phyloP scores from a whole-genome alignment of 2,113 vertebrate genomes.

The Perognathus longimembris region DNA sequence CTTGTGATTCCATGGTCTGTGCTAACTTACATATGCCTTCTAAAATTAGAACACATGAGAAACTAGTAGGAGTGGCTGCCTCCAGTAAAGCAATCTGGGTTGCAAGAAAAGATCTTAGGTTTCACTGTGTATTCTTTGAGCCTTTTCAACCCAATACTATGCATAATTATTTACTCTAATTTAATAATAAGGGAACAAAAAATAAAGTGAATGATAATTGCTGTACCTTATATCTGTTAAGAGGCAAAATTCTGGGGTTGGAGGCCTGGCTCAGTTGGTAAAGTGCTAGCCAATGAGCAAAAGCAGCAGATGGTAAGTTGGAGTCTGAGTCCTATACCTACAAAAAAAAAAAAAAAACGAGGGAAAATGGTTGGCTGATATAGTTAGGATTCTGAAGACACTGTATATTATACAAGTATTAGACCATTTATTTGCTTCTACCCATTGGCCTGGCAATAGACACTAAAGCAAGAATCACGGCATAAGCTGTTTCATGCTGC shows the following conservation, averaged over 20 bases:
- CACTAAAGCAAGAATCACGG: not conserved
- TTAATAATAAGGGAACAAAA: not conserved
- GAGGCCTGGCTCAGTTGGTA: too few relatives aligned
- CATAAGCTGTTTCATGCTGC: not conserved
- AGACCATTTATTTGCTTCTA: not conserved
- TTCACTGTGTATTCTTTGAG: not conserved
- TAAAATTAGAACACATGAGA: slow-evolving; percentile 15
- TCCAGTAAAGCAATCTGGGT: not conserved
- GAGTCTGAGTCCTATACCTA: too few relatives aligned
- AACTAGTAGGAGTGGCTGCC: not conserved
- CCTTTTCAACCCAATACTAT: not conserved
- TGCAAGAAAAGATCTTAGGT: not conserved
- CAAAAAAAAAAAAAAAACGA: not conserved
- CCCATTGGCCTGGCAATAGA: not conserved
- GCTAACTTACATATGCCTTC: not conserved
- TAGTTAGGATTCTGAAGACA: not conserved
- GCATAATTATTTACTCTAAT: slow-evolving; percentile 25
- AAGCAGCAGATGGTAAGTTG: too few relatives aligned
- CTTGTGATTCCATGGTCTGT: not conserved
- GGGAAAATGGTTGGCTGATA: not conserved
- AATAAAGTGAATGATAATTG: slow-evolving; percentile 26
- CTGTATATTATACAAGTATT: not conserved
- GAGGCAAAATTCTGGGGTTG: not conserved
- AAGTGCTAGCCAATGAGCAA: too few relatives aligned
- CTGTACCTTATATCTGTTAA: not conserved